Conservation (phyloP, 2,797 vertebrate genomes). For the Selene dorsalis region DNA sequence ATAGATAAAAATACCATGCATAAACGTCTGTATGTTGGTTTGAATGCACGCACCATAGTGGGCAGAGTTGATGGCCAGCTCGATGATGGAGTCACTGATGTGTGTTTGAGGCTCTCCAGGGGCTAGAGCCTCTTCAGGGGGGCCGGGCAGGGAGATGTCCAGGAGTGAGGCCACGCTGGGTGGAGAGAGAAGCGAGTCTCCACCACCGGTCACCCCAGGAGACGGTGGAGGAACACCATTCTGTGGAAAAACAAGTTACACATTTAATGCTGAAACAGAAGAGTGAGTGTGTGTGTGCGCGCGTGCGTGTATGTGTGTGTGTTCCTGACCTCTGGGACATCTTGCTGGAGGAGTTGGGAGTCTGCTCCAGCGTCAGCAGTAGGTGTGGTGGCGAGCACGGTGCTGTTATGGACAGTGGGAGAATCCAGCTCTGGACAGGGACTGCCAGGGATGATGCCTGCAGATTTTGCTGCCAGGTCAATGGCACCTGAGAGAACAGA, state of each 20-base stretch:
- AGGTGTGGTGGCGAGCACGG: slow-evolving; percentile 62
- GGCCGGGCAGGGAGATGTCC: slow-evolving; percentile 97
- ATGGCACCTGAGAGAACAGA: slow-evolving; percentile 88
- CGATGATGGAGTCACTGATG: slow-evolving; percentile 99
- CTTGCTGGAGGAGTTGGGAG: slow-evolving; percentile 79
- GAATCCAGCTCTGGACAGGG: slow-evolving; percentile 85
- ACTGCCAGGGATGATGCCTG: slow-evolving; percentile 94
- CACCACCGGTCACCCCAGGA: slow-evolving; percentile 74
- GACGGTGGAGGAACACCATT: slow-evolving; percentile 86
- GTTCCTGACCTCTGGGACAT: slow-evolving; percentile 82
- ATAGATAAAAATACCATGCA: background rate
- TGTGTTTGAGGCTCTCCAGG: slow-evolving; percentile 93
- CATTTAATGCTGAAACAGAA: background rate
- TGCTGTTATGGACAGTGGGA: slow-evolving; percentile 49
- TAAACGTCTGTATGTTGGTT: background rate
- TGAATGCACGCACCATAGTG: slow-evolving; percentile 87
- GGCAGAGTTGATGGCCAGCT: slow-evolving; percentile 97
- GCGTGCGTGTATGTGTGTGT: background rate
- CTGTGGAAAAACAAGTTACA: slow-evolving; percentile 58
- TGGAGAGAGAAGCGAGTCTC: slow-evolving; percentile 90
- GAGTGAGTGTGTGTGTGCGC: background rate
- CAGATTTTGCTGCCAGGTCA: slow-evolving; percentile 95
- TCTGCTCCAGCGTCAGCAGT: slow-evolving; percentile 64
- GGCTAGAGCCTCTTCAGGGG: slow-evolving; percentile 95
- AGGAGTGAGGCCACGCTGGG: slow-evolving; percentile 95